phyloP scores from a whole-genome alignment of 2,888 invertebrate genomes.

The Drosophila subsilvestris region DNA sequence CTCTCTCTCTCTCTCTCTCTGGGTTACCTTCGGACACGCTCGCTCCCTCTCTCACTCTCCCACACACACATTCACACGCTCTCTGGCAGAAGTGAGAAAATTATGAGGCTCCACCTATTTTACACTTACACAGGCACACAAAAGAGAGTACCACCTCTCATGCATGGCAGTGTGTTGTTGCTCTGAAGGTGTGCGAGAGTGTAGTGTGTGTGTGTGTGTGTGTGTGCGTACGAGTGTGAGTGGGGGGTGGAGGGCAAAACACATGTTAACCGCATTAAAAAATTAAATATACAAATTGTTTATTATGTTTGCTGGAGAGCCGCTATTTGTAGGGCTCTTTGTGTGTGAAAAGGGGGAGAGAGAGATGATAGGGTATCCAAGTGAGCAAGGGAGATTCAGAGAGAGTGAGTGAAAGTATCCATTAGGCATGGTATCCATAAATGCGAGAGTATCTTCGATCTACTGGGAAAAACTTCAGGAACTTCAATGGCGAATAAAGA shows the following conservation, averaged over 20 bases:
- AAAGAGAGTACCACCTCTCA: constrained; percentile 23
- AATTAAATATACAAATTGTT: constrained; percentile 77
- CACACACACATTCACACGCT: constrained; percentile 42
- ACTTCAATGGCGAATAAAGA: neutral
- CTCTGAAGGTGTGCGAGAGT: constrained; percentile 12
- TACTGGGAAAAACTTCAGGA: neutral
- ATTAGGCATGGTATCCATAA: neutral
- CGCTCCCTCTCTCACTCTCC: constrained; percentile 6
- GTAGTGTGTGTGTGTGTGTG: constrained; percentile 22
- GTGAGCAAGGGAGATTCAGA: neutral
- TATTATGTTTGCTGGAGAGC: constrained; percentile 71
- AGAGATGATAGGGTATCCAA: neutral
- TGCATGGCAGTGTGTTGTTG: constrained; percentile 25
- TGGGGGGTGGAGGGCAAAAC: constrained; percentile 37
- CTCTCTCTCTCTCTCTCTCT: constrained; percentile 16
- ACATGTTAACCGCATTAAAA: constrained; percentile 80
- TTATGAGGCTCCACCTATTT: constrained; percentile 79
- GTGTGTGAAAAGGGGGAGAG: neutral
- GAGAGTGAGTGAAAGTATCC: neutral
- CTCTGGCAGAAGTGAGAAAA: constrained; percentile 66
- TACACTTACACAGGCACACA: constrained; percentile 39
- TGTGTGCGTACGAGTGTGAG: constrained; percentile 23
- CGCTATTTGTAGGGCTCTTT: constrained; percentile 41
- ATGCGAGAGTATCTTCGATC: neutral
- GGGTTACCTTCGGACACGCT: constrained; percentile 6